A percentile compares a stretch with the other conserved stretches of the same genome.
These are phyloP conservation scores for Calameuta idolon DNA, from an alignment of 2,888 invertebrate genomes.

Conservation along the genomic window DNA sequence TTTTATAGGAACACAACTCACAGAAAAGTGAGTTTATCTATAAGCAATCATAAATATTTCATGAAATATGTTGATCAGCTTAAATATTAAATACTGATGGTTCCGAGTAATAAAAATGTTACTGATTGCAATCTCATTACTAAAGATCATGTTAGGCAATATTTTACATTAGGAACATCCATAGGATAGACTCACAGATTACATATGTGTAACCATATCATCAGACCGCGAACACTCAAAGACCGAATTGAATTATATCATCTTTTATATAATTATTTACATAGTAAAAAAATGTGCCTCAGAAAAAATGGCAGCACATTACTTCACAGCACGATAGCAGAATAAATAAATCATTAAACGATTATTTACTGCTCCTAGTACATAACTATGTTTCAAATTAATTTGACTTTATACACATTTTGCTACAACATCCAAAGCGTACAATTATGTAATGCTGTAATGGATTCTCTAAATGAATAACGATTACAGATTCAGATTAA, in stretches of 20 bases:
- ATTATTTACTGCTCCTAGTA: conserved; percentile 10
- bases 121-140: neutral
- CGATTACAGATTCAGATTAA: neutral
- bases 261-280: conserved; percentile 48
- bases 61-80: neutral
- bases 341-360: conserved; percentile 25
- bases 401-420: conserved; percentile 23
- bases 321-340: conserved; percentile 22
- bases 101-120: neutral
- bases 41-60: neutral
- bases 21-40: neutral
- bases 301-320: conserved; percentile 34
- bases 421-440: neutral
- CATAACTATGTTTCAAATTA: conserved; percentile 28
- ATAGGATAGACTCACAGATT: conserved; percentile 45
- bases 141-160: conserved; percentile 4
- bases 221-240: conserved; percentile 40
- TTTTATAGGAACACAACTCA: neutral
- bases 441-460: neutral
- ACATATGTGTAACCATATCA: conserved; percentile 30
- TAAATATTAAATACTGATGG: neutral
- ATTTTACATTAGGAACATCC: conserved; percentile 57
- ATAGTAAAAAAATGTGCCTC: conserved; percentile 48
- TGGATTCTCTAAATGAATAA: neutral
- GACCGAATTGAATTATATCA: conserved; percentile 30